Conservation (phyloP, 2,113 vertebrate genomes). For the Danionella cerebrum region DNA sequence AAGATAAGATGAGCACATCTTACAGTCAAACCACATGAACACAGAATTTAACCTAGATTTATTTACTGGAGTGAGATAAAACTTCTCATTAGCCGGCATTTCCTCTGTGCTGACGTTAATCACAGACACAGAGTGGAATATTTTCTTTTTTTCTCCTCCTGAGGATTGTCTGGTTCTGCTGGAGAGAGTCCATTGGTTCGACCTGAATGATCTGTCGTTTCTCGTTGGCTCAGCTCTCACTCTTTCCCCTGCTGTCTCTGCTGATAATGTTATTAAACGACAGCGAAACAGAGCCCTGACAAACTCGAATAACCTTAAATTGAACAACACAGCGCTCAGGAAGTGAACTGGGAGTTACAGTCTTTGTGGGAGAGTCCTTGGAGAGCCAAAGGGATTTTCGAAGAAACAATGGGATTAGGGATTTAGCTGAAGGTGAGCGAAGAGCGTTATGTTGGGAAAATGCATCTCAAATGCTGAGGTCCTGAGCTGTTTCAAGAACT, state of each 20-base stretch:
- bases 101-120: not conserved
- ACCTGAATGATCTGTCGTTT: conserved; percentile 65
- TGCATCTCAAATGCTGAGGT: no score
- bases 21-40: no score
- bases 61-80: not conserved
- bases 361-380: no score
- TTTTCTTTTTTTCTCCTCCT: conserved; percentile 32
- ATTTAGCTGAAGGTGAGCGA: no score
- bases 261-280: conserved; percentile 20
- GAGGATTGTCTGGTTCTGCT: conserved; percentile 33
- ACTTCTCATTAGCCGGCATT: not conserved
- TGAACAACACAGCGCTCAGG: not conserved
- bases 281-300: conserved; percentile 40
- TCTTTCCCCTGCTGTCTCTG: conserved; percentile 51
- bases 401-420: no score
- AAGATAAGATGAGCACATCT: no score
- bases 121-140: not conserved
- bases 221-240: conserved; percentile 63
- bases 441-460: no score
- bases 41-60: no score
- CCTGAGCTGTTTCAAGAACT: no score
- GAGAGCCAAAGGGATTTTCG: no score
- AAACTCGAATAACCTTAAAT: not conserved
- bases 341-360: not conserved
- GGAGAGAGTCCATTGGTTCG: conserved; percentile 59